Evolutionary conservation across 30 jellyfish, hydroid and myxozoan species (phyloP).

Genomic region (Hydractinia echinata): DNA sequence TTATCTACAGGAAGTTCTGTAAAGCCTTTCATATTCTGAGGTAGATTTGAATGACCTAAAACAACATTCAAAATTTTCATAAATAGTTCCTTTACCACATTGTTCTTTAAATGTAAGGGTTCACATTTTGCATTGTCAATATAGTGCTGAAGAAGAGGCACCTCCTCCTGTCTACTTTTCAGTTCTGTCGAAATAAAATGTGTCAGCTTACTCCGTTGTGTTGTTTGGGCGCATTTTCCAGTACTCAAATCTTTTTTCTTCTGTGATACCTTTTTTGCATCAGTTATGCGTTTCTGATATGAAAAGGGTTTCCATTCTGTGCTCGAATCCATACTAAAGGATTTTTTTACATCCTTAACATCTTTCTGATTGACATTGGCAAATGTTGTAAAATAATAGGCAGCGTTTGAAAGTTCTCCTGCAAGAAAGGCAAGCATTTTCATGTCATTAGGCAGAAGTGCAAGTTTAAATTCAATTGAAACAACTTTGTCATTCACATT

Average conservation of each 20-base stretch:
- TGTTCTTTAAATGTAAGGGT: conserved; percentile 3
- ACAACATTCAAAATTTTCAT: not conserved
- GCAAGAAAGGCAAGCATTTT: not conserved
- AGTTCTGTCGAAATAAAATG: not conserved
- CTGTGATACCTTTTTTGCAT: not conserved
- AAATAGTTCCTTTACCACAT: not conserved
- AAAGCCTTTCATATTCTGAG: not conserved
- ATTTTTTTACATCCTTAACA: not conserved
- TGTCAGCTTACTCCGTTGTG: no score
- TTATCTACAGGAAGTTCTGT: not conserved
- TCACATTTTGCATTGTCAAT: not conserved
- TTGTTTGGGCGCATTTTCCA: no score
- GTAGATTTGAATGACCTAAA: not conserved
- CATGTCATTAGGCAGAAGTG: no score
- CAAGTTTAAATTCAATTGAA: no score
- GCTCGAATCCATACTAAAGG: not conserved
- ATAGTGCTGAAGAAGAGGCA: not conserved
- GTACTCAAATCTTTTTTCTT: no score
- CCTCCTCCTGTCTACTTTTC: conserved; percentile 4
- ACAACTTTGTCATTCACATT: no score
- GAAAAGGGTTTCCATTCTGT: not conserved
- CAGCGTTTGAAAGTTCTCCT: conserved; percentile 1
- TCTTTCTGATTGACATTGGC: not conserved
- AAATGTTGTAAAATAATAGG: not conserved
- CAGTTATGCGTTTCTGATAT: no score